Evolutionary conservation across 2,888 invertebrate genomes (phyloP).

Genomic region (Epinotia bilunana): DNA sequence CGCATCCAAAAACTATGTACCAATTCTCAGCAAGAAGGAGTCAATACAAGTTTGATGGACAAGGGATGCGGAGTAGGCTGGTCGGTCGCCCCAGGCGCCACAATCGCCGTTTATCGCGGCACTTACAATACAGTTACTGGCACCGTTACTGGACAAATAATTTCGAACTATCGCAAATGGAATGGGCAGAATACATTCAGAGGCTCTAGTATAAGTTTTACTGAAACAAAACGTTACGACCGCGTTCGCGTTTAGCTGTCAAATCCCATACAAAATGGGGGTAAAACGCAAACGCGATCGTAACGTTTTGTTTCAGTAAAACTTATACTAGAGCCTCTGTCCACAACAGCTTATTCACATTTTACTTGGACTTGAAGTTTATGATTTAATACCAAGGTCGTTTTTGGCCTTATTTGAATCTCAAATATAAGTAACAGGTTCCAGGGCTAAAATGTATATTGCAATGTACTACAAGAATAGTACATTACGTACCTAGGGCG

Average conservation of each 20-base stretch:
- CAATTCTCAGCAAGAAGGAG: neutral
- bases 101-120: constrained; percentile 28
- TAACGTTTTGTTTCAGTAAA: too few species aligned
- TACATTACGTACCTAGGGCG: too few species aligned
- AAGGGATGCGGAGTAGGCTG: constrained; percentile 15
- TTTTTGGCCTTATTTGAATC: too few species aligned
- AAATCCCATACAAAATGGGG: too few species aligned
- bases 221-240: too few species aligned
- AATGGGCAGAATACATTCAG: constrained; percentile 10
- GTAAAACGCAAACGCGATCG: too few species aligned
- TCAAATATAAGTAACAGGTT: too few species aligned
- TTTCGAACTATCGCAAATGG: constrained; percentile 13
- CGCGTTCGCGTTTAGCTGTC: too few species aligned
- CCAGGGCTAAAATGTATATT: too few species aligned
- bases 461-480: too few species aligned
- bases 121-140: constrained; percentile 46
- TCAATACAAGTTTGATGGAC: constrained; percentile 1
- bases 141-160: constrained; percentile 46
- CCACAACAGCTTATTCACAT: neutral
- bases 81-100: constrained; percentile 14
- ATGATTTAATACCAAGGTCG: neutral
- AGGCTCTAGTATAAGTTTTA: too few species aligned
- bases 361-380: neutral
- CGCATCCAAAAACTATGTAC: neutral
- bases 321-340: too few species aligned